These are phyloP conservation scores for Dynastes grantii DNA, from an alignment of 2,888 invertebrate species.

Conservation along the genomic window DNA sequence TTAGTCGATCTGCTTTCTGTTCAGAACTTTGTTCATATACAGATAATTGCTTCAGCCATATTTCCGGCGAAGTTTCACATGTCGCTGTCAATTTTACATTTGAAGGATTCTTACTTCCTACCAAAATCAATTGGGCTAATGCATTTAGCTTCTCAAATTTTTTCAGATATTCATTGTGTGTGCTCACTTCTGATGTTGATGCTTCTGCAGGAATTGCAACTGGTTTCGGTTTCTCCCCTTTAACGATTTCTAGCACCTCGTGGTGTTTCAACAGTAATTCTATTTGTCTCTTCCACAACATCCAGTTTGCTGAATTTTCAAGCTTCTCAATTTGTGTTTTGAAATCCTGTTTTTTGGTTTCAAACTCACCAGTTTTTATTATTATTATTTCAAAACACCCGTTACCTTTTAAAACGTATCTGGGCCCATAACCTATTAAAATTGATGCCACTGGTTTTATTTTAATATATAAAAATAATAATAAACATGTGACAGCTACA, in stretches of 20 bases:
- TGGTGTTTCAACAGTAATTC: slow-evolving; percentile 52
- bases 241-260: slow-evolving; percentile 52
- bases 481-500: too few species aligned
- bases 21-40: slow-evolving; percentile 56
- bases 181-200: background rate
- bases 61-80: slow-evolving; percentile 23
- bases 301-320: slow-evolving; percentile 47
- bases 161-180: slow-evolving; percentile 21
- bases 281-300: slow-evolving; percentile 52
- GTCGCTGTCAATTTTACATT: slow-evolving; percentile 3
- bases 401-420: too few species aligned
- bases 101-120: slow-evolving; percentile 47
- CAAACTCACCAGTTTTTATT: too few species aligned
- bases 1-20: slow-evolving; percentile 54
- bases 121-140: slow-evolving; percentile 53
- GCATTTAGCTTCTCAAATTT: slow-evolving; percentile 34
- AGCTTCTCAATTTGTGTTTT: slow-evolving; percentile 47
- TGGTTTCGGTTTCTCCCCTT: background rate
- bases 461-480: too few species aligned
- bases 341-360: slow-evolving; percentile 16
- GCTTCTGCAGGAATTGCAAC: slow-evolving; percentile 17
- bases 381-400: too few species aligned
- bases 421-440: too few species aligned
- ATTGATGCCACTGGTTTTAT: too few species aligned
- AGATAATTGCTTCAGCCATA: slow-evolving; percentile 47